phyloP scores from a whole-genome alignment of 2,113 vertebrate genomes.

The Charadrius vociferus region DNA sequence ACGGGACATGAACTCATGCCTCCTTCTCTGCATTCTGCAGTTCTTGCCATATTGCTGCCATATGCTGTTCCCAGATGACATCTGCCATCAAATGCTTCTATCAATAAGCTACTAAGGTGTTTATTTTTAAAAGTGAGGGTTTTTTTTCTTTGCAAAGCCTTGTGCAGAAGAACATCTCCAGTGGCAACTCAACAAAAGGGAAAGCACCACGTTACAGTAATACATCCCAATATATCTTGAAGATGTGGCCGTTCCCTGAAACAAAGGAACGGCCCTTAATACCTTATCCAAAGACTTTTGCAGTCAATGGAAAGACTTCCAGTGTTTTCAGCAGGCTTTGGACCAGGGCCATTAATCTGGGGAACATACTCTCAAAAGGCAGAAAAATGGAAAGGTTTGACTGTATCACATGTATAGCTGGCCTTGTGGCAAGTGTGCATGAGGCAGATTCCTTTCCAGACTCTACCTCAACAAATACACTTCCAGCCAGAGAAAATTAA shows the following conservation, averaged over 20 bases:
- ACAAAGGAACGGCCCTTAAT: neutral
- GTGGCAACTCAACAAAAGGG: slow-evolving; percentile 24
- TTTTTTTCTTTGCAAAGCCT: neutral
- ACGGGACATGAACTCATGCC: slow-evolving; percentile 3
- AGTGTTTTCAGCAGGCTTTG: slow-evolving; percentile 43
- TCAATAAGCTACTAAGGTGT: slow-evolving; percentile 48
- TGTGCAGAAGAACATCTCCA: slow-evolving; percentile 7
- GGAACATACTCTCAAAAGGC: slow-evolving; percentile 15
- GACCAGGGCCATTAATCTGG: neutral
- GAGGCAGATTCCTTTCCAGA: slow-evolving; percentile 37
- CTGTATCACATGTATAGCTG: slow-evolving; percentile 13
- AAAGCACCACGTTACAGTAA: slow-evolving; percentile 2
- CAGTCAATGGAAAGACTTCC: slow-evolving; percentile 3
- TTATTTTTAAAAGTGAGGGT: slow-evolving; percentile 46
- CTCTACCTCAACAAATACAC: slow-evolving; percentile 48
- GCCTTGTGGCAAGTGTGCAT: slow-evolving; percentile 8
- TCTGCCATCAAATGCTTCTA: slow-evolving; percentile 52
- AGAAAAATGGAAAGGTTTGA: slow-evolving; percentile 3
- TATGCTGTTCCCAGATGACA: slow-evolving; percentile 56
- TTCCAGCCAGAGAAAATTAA: slow-evolving; percentile 44
- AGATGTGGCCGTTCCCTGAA: neutral
- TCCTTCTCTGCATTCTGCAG: neutral
- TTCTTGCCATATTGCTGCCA: slow-evolving; percentile 65
- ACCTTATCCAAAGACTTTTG: neutral
- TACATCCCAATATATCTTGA: neutral